Evolutionary conservation across 2,888 invertebrate genomes (phyloP).

Genomic region (Endomychus coccineus): DNA sequence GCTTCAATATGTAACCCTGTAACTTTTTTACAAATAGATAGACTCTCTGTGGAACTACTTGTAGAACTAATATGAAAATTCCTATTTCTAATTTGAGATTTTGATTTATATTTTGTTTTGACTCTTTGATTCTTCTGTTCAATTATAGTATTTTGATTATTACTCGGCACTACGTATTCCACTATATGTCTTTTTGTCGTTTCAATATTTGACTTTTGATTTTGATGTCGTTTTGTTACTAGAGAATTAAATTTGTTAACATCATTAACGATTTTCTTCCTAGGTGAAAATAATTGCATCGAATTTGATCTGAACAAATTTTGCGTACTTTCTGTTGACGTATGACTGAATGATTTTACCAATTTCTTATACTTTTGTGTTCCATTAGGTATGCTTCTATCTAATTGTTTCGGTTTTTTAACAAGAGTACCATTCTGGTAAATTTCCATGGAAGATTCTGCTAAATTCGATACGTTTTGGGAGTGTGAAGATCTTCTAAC

Average conservation of each 20-base stretch:
- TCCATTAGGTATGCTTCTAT: no score
- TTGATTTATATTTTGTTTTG: constrained; percentile 11
- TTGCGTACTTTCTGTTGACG: constrained; percentile 22
- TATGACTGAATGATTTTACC: constrained; percentile 30
- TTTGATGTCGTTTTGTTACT: constrained; percentile 17
- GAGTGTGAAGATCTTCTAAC: no score
- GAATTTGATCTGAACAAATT: constrained; percentile 31
- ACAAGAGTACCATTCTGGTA: no score
- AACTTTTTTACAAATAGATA: constrained; percentile 21
- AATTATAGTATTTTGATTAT: no score
- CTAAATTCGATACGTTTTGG: no score
- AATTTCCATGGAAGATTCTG: no score
- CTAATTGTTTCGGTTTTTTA: no score
- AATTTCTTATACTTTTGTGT: constrained; percentile 26
- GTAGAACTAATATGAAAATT: constrained; percentile 28
- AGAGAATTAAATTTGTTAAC: constrained; percentile 29
- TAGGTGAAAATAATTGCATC: constrained; percentile 39
- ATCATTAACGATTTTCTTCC: constrained; percentile 44
- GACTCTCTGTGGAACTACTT: constrained; percentile 33
- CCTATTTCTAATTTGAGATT: constrained; percentile 12
- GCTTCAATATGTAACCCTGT: constrained; percentile 25
- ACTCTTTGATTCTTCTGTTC: no score
- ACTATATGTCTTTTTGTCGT: constrained; percentile 7
- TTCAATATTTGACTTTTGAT: constrained; percentile 16
- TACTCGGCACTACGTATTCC: not conserved